Percentiles rank a stretch among this genome's conserved stretches.
Evolutionary conservation across 2,113 vertebrate species (phyloP).

Genomic region (Oncorhynchus gorbuscha): DNA sequence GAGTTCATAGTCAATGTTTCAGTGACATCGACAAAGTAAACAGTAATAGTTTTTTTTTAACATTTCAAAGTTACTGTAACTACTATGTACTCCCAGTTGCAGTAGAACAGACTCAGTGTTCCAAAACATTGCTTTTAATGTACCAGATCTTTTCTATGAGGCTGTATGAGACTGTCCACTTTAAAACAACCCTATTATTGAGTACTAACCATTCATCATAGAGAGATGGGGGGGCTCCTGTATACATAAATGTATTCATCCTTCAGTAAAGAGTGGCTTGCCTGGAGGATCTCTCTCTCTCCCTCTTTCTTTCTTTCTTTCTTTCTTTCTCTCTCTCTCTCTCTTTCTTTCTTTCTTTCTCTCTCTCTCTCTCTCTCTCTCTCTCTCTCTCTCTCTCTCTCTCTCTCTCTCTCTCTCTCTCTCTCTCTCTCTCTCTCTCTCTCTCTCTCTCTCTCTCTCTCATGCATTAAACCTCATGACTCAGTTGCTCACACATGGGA

Average conservation of each 20-base stretch:
- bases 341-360: background rate
- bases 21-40: background rate
- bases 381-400: conserved; percentile 3
- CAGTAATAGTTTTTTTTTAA: background rate
- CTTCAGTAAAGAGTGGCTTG: conserved; percentile 45
- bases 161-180: conserved; percentile 23
- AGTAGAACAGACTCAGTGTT: background rate
- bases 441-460: conserved; percentile 11
- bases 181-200: conserved; percentile 17
- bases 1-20: no score
- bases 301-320: conserved; percentile 14
- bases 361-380: no score
- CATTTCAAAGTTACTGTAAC: background rate
- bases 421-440: conserved; percentile 7
- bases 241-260: conserved; percentile 47
- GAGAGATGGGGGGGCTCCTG: conserved; percentile 43
- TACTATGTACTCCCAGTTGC: conserved; percentile 2
- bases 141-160: conserved; percentile 11
- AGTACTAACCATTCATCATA: conserved; percentile 34
- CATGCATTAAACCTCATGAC: background rate
- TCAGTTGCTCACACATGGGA: background rate
- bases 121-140: background rate
- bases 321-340: background rate
- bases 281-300: conserved; percentile 44
- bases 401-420: conserved; percentile 5